phyloP scores from a whole-genome alignment of 2,797 vertebrate genomes.

The Bucorvus abyssinicus region DNA sequence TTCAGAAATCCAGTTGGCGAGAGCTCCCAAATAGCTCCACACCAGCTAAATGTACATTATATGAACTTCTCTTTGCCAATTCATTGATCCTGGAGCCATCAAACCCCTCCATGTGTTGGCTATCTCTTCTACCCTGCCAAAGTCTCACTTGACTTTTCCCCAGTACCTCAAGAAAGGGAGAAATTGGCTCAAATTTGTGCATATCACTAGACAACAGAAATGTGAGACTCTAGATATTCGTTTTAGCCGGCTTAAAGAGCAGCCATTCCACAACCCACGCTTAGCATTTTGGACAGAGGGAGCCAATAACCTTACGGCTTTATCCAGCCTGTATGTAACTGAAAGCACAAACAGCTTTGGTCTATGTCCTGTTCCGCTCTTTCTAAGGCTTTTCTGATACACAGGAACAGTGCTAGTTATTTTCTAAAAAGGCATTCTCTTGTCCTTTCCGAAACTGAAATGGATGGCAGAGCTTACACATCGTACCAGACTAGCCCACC shows the following conservation, averaged over 20 bases:
- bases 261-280: neutral
- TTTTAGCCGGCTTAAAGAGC: neutral
- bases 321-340: neutral
- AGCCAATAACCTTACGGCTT: neutral
- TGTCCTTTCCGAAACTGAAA: neutral
- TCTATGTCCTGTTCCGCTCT: neutral
- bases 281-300: neutral
- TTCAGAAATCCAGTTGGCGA: neutral
- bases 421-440: neutral
- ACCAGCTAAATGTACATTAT: neutral
- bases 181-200: neutral
- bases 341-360: neutral
- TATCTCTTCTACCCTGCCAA: neutral
- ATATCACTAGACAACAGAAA: constrained; percentile 10
- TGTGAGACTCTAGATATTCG: neutral
- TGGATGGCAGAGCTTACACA: neutral
- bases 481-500: neutral
- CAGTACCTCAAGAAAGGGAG: neutral
- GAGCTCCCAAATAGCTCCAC: neutral
- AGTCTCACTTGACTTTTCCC: constrained; percentile 2
- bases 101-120: neutral
- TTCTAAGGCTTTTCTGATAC: neutral
- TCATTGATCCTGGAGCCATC: neutral
- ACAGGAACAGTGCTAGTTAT: neutral
- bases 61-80: neutral